Evolutionary conservation across 2,888 invertebrate genomes (phyloP).

Genomic region (Tanypteryx hageni): DNA sequence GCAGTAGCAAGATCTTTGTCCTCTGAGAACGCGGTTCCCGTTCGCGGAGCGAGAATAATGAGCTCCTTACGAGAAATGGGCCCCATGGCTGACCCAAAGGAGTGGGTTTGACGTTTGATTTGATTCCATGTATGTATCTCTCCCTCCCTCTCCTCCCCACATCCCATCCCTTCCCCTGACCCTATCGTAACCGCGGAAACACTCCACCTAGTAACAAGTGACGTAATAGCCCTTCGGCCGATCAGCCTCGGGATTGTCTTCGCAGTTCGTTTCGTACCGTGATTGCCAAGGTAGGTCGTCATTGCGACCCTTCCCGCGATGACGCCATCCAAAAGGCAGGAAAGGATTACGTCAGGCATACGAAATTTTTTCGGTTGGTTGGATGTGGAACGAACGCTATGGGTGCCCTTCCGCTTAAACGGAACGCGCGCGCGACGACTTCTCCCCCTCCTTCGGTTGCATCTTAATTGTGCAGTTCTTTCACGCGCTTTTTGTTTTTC

Average conservation of each 20-base stretch:
- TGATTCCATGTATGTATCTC: no score
- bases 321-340: constrained; percentile 3
- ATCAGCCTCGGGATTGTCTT: no score
- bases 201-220: constrained; percentile 21
- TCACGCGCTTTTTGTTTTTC: neutral
- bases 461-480: neutral
- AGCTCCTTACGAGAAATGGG: no score
- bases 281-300: neutral
- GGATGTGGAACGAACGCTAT: neutral
- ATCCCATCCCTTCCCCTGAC: no score
- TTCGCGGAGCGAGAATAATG: no score
- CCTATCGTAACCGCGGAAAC: neutral
- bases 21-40: no score
- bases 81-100: no score
- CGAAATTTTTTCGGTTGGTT: neutral
- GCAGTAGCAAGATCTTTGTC: no score
- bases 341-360: constrained; percentile 12
- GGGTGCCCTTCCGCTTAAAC: no score
- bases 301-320: constrained; percentile 34
- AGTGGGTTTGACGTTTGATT: no score
- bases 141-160: neutral
- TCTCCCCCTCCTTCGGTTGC: neutral
- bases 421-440: no score
- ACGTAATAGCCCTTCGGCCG: neutral
- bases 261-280: no score